A percentile compares a stretch with the other conserved stretches of the same genome.
Evolutionary conservation across 1,140 invertebrate genomes (phyloP).

Genomic region (Cyclargus thomasi): DNA sequence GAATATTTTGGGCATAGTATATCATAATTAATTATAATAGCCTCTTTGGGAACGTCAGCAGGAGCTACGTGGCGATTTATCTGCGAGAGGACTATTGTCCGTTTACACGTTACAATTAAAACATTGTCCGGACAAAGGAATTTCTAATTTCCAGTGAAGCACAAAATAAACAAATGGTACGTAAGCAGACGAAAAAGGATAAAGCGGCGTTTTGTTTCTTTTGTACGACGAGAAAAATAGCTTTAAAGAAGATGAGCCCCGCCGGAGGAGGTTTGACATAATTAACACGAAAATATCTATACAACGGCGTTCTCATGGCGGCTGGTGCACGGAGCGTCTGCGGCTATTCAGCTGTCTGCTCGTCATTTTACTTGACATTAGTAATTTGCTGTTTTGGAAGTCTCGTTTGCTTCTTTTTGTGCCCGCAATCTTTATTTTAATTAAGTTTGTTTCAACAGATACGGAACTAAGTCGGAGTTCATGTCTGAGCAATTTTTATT

Average conservation of each 20-base stretch:
- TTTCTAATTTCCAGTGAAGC: constrained; percentile 59
- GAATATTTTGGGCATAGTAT: no score
- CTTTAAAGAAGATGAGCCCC: constrained; percentile 22
- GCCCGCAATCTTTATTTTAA: neutral
- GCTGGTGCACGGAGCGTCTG: neutral
- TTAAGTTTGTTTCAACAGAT: no score
- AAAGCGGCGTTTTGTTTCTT: constrained; percentile 36
- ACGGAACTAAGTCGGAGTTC: no score
- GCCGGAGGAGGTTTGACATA: constrained; percentile 17
- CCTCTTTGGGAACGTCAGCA: neutral
- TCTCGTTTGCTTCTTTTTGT: neutral
- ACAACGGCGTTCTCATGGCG: neutral
- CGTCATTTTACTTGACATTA: neutral
- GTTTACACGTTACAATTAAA: constrained; percentile 57
- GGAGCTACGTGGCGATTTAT: constrained; percentile 36
- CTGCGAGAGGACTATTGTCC: constrained; percentile 42
- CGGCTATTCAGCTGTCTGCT: neutral
- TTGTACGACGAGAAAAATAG: constrained; percentile 32
- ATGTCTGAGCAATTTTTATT: no score
- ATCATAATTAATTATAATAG: no score
- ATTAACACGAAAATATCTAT: constrained; percentile 16
- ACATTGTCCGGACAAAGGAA: constrained; percentile 56
- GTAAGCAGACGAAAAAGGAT: constrained; percentile 54
- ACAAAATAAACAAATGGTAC: constrained; percentile 57
- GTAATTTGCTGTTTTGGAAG: constrained; percentile 1